phyloP scores from a whole-genome alignment of 2,888 invertebrate genomes.

The Patella pellucida region DNA sequence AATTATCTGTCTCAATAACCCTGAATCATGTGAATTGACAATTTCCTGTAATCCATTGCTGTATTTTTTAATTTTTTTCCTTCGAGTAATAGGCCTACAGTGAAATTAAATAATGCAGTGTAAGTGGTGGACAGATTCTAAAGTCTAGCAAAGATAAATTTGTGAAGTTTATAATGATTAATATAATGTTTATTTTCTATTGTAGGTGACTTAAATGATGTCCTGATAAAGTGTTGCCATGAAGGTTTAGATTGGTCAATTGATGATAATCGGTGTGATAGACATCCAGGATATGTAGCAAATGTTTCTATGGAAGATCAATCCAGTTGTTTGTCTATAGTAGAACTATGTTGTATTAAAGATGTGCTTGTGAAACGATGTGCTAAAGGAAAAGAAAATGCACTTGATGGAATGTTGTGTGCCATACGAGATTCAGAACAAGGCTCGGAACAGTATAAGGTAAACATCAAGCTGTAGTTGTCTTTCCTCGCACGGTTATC shows the following conservation, averaged over 20 bases:
- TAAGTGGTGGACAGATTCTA: too few relatives aligned
- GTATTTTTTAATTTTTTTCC: too few relatives aligned
- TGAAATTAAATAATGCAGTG: too few relatives aligned
- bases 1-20: too few relatives aligned
- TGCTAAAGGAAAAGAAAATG: constrained; percentile 51
- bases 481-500: too few relatives aligned
- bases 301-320: constrained; percentile 42
- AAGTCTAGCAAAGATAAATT: too few relatives aligned
- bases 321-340: constrained; percentile 45
- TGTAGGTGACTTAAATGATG: constrained; percentile 44
- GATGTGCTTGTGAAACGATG: constrained; percentile 60
- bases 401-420: constrained; percentile 44
- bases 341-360: constrained; percentile 65
- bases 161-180: too few relatives aligned
- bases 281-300: constrained; percentile 45
- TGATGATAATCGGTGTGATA: constrained; percentile 48
- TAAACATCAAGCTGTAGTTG: constrained; percentile 26
- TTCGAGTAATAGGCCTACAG: too few relatives aligned
- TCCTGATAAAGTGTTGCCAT: constrained; percentile 56
- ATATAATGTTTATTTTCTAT: constrained; percentile 12
- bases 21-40: too few relatives aligned
- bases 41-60: too few relatives aligned
- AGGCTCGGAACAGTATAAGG: constrained; percentile 59
- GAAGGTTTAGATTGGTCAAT: constrained; percentile 58
- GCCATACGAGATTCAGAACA: constrained; percentile 49